Base-by-base conservation (phyloP, 2,888 invertebrate species). In the Argyra leucocephala region DNA sequence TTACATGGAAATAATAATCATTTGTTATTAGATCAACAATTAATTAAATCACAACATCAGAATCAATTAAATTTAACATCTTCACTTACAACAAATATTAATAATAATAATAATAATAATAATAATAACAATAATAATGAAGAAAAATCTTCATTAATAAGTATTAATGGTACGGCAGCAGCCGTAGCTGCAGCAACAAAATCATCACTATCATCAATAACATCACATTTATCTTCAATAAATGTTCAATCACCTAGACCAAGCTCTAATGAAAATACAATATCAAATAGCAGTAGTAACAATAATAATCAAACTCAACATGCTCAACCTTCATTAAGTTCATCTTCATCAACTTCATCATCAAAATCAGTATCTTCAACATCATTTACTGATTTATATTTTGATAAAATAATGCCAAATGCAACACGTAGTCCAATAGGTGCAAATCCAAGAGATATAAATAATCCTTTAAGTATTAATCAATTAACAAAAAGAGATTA, bases 401-500 rank as follows among this genome's bases (percentile, higher is more conserved):
- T 71, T 48, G 48, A 48, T n/a, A 48, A 48, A 48, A 48, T 48
- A 12, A 37, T 63, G 18, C 31, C 67, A 61, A 48, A 48, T 48
- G 48, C 48, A 48, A 48, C 48, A 48, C 83, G 93, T 69, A 86
- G 91, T 79, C 93, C 93, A 59, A 92, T 93, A 66, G 93, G 93
- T 67, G 92, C 93, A 62, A 93, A 93, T 81, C 93, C 93, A 59
- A 88, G 92, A 48, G 48, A 48, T 82, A 88, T 91, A 70, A 94
- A 94, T 82, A 93, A 94, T 83, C 94, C 94, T 66, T 83, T 94
- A 60, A 93, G 48, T 79, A 92, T 94, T 67, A 93, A 93, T 74
- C 93, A 93, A 81, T 82, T 94, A 72, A 93, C 92, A 68, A 90
- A 90, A 72, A 88, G 75, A 21, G 73, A 72, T 67, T 73, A 71